Conservation (phyloP, 2,888 invertebrate species). For the Sericinus montela region DNA sequence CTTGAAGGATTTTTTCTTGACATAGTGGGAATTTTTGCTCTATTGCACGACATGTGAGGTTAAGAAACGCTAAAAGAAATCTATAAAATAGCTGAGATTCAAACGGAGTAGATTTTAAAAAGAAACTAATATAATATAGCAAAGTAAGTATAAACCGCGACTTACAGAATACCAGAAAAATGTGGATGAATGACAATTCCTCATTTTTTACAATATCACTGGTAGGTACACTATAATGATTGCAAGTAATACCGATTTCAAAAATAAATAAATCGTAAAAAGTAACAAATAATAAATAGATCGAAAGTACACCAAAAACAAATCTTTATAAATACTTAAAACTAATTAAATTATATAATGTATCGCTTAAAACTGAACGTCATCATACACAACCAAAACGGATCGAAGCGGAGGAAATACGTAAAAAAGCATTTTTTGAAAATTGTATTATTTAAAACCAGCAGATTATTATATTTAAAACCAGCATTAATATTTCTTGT, state of each 20-base stretch:
- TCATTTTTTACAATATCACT: slow-evolving; percentile 35
- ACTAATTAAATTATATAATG: slow-evolving; percentile 50
- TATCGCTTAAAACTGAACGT: slow-evolving; percentile 36
- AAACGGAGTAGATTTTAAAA: slow-evolving; percentile 53
- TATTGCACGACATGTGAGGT: slow-evolving; percentile 19
- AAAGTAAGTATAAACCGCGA: slow-evolving; percentile 75
- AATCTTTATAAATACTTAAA: slow-evolving; percentile 72
- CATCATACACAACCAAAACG: slow-evolving; percentile 31
- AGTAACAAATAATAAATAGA: slow-evolving; percentile 69
- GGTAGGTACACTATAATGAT: slow-evolving; percentile 42
- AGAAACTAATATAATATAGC: slow-evolving; percentile 43
- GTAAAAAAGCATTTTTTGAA: neutral
- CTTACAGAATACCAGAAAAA: slow-evolving; percentile 48
- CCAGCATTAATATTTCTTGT: too few species aligned
- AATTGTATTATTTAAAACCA: too few species aligned
- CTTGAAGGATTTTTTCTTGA: slow-evolving; percentile 1
- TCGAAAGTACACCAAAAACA: slow-evolving; percentile 69
- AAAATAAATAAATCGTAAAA: slow-evolving; percentile 53
- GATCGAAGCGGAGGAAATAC: slow-evolving; percentile 30
- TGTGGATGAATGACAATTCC: slow-evolving; percentile 19
- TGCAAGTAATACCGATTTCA: slow-evolving; percentile 27
- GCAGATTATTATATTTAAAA: too few species aligned
- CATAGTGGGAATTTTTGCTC: slow-evolving; percentile 12
- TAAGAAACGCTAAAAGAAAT: slow-evolving; percentile 61
- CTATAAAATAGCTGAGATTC: slow-evolving; percentile 64